Evolutionary conservation across 2,888 invertebrate genomes (phyloP), one percentile per base, ranked within the genome.

Genomic region (Yponomeuta cagnagella): DNA sequence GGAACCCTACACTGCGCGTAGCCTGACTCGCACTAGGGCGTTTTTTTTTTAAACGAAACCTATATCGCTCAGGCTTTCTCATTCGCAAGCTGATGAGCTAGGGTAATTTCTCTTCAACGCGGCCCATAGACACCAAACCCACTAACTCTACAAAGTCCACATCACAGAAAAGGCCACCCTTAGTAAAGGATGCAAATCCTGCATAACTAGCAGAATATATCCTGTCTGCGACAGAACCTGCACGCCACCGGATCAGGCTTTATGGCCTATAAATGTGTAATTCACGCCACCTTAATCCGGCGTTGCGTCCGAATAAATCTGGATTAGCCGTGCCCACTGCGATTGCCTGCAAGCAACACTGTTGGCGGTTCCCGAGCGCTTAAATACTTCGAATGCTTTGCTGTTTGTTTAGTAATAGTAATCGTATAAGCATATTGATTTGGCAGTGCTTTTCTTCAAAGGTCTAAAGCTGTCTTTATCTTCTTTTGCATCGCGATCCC

Each of bases 201-300:
- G 52, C 88, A 88, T 88, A 89, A 88, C 86, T 65, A 65, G 33
- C 65, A 30, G 31, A 65, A 43, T 88, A 88, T 84, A 88, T 84
- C 68, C 82, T 84, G 83, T 79, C 79, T 79, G 77, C 79, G 84
- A 82, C 86, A 88, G 88, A 88, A 87, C 88, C 84, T 80, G 82
- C 85, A 82, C 85, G 87, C 90, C 89, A 89, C 89, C 84, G 89
- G 90, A 91, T 91, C 91, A 90, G 86, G 91, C 90, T 92, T 91
- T 90, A 92, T 88, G 89, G 90, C 88, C 90, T 92, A 90, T 90
- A 90, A 90, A 92, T 85, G 90, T 89, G 90, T 91, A 91, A 91
- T 91, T 92, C 90, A 90, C 90, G 90, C 90, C 88, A 85, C 89
- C 89, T 92, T 92, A 92, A 92, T 92, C 92, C 90, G 86, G 82